A percentile compares a stretch with the other conserved stretches of the same genome.
Evolutionary conservation across 2,888 invertebrate genomes (phyloP).

Genomic region (Eulithis prunata): DNA sequence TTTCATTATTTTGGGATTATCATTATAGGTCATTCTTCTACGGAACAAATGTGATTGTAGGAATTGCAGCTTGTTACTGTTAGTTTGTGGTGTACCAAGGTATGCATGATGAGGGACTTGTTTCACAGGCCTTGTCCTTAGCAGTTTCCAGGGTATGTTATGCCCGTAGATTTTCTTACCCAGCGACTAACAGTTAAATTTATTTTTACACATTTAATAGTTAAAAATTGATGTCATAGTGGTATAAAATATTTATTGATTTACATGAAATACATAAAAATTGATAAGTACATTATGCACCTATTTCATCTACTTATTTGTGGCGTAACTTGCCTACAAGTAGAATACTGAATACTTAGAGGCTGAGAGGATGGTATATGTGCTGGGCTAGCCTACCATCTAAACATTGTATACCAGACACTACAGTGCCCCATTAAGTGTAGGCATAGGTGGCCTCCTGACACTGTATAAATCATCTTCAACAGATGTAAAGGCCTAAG

Average conservation of each 20-base stretch:
- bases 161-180: conserved; percentile 56
- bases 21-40: conserved; percentile 45
- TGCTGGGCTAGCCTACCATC: too few relatives aligned
- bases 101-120: conserved; percentile 43
- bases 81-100: conserved; percentile 41
- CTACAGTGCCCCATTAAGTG: too few relatives aligned
- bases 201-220: background rate
- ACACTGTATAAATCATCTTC: too few relatives aligned
- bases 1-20: conserved; percentile 50
- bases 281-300: background rate
- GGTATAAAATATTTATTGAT: background rate
- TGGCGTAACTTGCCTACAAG: background rate
- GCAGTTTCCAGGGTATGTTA: conserved; percentile 64
- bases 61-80: conserved; percentile 49
- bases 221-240: background rate
- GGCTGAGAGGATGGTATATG: too few relatives aligned
- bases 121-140: conserved; percentile 37
- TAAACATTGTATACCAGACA: too few relatives aligned
- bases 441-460: too few relatives aligned
- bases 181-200: conserved; percentile 14
- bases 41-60: conserved; percentile 62
- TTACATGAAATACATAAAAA: background rate
- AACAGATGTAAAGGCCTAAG: too few relatives aligned
- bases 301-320: background rate
- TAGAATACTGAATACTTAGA: too few relatives aligned